These are phyloP conservation scores for Setipinna tenuifilis DNA, from an alignment of 2,797 vertebrate species.

Conservation along the genomic window DNA sequence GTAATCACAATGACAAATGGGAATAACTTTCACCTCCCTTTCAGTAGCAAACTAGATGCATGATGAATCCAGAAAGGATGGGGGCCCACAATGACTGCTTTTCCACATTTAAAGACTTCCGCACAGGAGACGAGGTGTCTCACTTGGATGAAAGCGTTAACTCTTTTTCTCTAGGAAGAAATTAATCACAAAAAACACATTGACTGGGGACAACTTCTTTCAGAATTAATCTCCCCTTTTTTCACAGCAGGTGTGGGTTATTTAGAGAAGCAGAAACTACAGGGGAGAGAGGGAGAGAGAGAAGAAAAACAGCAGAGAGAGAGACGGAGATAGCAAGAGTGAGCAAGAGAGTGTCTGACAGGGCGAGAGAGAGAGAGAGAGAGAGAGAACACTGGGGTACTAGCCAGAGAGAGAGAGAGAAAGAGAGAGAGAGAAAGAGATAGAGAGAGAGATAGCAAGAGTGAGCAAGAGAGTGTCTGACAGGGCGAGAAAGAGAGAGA, in stretches of 20 bases:
- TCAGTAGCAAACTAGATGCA: no score
- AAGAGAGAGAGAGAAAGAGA: background rate
- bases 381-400: no score
- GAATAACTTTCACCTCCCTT: no score
- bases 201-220: background rate
- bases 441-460: background rate
- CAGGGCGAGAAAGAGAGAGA: background rate
- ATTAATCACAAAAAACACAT: background rate
- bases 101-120: no score
- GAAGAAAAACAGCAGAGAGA: background rate
- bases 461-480: background rate
- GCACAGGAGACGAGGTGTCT: no score
- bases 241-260: background rate
- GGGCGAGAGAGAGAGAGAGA: background rate
- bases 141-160: background rate
- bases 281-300: background rate
- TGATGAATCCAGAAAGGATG: no score
- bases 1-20: no score
- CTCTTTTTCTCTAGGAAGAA: background rate
- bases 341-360: background rate
- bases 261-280: background rate
- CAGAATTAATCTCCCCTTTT: background rate
- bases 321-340: background rate
- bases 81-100: no score
- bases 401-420: slow-evolving; percentile 10